phyloP scores from a whole-genome alignment of 2,888 invertebrate species.

The Lithophane semibrunnea region DNA sequence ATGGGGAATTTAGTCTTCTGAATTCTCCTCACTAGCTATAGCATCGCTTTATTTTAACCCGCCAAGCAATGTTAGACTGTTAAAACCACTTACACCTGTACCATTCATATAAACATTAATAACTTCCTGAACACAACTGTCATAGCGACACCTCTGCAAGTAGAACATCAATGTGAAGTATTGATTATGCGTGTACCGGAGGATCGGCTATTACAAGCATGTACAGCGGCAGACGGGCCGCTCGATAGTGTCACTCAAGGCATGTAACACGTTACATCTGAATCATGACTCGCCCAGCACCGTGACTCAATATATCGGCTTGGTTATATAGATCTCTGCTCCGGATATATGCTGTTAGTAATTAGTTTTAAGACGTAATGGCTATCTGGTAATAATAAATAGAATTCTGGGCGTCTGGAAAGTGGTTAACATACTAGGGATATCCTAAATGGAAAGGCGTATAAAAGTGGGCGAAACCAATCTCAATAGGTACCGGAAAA shows the following conservation, averaged over 20 bases:
- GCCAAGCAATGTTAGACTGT: background rate
- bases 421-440: background rate
- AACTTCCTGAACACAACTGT: conserved; percentile 28
- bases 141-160: conserved; percentile 47
- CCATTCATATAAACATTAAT: conserved; percentile 13
- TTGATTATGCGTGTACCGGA: conserved; percentile 50
- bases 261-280: conserved; percentile 66
- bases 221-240: conserved; percentile 59
- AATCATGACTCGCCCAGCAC: conserved; percentile 68
- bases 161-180: conserved; percentile 30
- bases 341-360: conserved; percentile 20
- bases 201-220: conserved; percentile 56
- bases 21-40: background rate
- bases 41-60: background rate
- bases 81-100: background rate
- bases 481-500: conserved; percentile 17
- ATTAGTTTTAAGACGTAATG: conserved; percentile 31
- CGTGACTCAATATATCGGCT: conserved; percentile 70
- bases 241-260: conserved; percentile 75
- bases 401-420: background rate
- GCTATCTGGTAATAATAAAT: background rate
- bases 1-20: background rate
- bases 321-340: conserved; percentile 50
- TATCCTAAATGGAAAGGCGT: background rate
- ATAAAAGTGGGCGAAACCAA: conserved; percentile 11